A percentile compares a stretch with the other conserved stretches of the same genome.
Evolutionary conservation across 2,113 vertebrate genomes (phyloP).

Genomic region (Aythya baeri): DNA sequence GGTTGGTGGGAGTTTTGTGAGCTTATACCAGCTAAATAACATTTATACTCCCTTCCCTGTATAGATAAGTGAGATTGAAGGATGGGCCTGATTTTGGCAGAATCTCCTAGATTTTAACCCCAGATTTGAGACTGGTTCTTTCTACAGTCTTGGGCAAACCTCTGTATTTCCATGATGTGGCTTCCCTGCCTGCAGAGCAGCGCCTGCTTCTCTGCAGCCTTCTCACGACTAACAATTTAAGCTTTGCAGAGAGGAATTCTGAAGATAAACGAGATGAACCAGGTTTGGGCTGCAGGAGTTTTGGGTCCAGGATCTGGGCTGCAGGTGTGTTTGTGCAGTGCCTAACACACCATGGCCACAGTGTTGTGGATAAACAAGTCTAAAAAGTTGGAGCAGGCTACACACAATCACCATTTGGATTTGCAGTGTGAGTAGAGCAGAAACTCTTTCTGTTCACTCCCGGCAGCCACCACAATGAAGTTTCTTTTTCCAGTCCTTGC

Average conservation of each 20-base stretch:
- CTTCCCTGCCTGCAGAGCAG: neutral
- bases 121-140: neutral
- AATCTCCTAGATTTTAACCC: neutral
- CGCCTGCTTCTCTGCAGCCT: neutral
- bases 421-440: neutral
- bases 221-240: neutral
- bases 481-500: neutral
- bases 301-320: neutral
- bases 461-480: neutral
- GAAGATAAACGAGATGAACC: neutral
- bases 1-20: neutral
- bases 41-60: neutral
- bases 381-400: neutral
- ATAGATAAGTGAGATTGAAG: neutral
- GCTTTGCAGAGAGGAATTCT: neutral
- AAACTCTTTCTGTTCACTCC: neutral
- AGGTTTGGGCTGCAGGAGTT: neutral
- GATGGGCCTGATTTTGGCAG: neutral
- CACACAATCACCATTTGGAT: neutral
- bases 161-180: neutral
- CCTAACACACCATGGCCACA: neutral
- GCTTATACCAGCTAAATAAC: neutral
- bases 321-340: slow-evolving; percentile 49
- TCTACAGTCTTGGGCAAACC: neutral
- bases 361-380: neutral